These are phyloP conservation scores for Takifugu rubripes DNA, from an alignment of 2,797 vertebrate species.

Conservation along the genomic window DNA sequence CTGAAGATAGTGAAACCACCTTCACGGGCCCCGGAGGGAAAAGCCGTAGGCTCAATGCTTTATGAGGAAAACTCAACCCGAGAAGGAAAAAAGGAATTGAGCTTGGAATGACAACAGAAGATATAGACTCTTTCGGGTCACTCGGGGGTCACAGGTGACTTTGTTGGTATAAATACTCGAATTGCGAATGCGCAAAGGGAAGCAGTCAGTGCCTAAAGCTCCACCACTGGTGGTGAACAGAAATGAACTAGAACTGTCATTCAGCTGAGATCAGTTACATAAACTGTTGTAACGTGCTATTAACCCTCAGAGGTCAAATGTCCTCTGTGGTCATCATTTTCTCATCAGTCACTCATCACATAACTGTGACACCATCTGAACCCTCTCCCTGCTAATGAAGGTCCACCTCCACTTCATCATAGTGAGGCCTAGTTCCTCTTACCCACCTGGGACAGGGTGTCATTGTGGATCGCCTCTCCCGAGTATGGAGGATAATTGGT, in stretches of 20 bases:
- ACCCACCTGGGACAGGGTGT: slow-evolving; percentile 47
- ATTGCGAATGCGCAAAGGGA: too few relatives aligned
- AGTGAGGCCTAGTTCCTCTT: slow-evolving; percentile 73
- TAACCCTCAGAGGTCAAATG: background rate
- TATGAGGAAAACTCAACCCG: too few relatives aligned
- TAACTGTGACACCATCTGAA: slow-evolving; percentile 19
- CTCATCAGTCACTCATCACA: background rate
- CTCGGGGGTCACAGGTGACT: too few relatives aligned
- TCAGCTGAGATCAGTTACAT: background rate
- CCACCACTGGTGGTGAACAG: too few relatives aligned
- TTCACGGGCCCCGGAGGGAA: too few relatives aligned
- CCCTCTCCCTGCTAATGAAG: slow-evolving; percentile 15
- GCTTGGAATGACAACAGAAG: too few relatives aligned
- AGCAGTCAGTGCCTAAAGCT: too few relatives aligned
- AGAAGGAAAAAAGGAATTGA: too few relatives aligned
- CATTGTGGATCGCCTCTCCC: slow-evolving; percentile 56
- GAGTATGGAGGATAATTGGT: slow-evolving; percentile 71
- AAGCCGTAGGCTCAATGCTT: too few relatives aligned
- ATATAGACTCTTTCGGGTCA: too few relatives aligned
- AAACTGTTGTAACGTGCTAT: background rate
- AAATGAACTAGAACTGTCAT: background rate
- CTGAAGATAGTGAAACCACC: too few relatives aligned
- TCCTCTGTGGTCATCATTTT: slow-evolving; percentile 4
- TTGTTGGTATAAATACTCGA: too few relatives aligned
- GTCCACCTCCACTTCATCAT: slow-evolving; percentile 45